These are phyloP conservation scores for Leontocebus nigricollis DNA, from an alignment of 2,797 vertebrate genomes.

Conservation along the genomic window DNA sequence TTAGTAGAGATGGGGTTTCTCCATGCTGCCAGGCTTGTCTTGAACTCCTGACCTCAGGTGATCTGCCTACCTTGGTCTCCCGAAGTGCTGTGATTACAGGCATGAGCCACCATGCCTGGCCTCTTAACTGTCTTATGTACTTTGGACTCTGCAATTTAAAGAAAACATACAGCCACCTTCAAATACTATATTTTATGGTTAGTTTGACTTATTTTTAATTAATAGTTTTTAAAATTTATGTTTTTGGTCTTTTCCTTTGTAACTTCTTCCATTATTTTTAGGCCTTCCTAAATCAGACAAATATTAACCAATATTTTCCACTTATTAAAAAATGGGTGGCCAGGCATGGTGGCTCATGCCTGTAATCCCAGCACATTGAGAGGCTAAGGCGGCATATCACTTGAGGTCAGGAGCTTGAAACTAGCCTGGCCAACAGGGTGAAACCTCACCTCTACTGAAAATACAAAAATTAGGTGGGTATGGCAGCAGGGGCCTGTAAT, in stretches of 20 bases:
- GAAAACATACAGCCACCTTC: neutral
- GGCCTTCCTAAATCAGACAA: conserved; percentile 18
- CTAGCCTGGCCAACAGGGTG: neutral
- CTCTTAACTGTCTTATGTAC: neutral
- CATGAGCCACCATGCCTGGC: too few species aligned
- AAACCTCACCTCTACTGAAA: neutral
- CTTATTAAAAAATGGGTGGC: neutral
- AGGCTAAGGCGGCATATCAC: neutral
- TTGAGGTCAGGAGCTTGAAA: neutral
- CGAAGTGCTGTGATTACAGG: too few species aligned
- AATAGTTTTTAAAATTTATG: neutral
- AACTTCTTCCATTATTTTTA: neutral
- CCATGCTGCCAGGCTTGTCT: too few species aligned
- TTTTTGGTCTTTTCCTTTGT: neutral
- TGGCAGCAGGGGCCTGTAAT: neutral
- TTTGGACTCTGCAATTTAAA: neutral
- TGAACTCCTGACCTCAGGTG: too few species aligned
- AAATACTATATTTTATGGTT: neutral
- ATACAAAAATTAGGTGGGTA: neutral
- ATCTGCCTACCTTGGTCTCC: too few species aligned
- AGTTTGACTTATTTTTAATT: neutral
- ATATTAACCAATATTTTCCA: conserved; percentile 4
- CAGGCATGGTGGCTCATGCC: neutral
- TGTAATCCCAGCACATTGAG: neutral
- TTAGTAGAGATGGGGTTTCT: too few species aligned